Percentiles rank a stretch among this genome's conserved stretches.
Conservation (phyloP, 2,797 vertebrate genomes). For the Sciurus carolinensis region DNA sequence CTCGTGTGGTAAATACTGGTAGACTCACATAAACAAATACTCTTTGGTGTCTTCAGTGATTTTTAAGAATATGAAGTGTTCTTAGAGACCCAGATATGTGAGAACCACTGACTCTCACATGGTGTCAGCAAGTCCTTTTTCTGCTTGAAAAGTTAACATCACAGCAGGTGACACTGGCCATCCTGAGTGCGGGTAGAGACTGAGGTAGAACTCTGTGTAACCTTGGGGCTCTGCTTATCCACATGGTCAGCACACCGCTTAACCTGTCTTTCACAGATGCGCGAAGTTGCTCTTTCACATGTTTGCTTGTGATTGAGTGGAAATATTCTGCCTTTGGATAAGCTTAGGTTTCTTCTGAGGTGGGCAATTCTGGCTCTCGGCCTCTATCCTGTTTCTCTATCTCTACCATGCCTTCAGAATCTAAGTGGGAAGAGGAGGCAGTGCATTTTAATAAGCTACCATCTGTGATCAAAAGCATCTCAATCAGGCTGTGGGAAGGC, state of each 20-base stretch:
- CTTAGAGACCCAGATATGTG: not conserved
- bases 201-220: not conserved
- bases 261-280: not conserved
- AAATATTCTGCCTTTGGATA: not conserved
- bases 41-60: not conserved
- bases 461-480: not conserved
- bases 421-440: not conserved
- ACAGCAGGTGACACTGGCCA: not conserved
- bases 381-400: not conserved
- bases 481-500: not conserved
- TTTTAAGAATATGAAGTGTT: not conserved
- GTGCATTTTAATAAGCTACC: slow-evolving; percentile 43
- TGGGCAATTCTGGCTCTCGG: not conserved
- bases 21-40: not conserved
- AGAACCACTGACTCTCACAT: not conserved
- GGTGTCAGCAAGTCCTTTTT: not conserved
- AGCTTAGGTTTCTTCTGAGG: not conserved
- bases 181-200: not conserved
- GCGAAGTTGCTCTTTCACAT: not conserved
- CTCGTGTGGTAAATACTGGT: not conserved
- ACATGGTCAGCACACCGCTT: not conserved
- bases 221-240: not conserved
- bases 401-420: not conserved
- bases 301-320: not conserved
- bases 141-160: slow-evolving; percentile 32